Percentiles rank a stretch among this genome's conserved stretches.
Evolutionary conservation across 2,797 vertebrate species (phyloP).

Genomic region (Anabacerthia variegaticeps): DNA sequence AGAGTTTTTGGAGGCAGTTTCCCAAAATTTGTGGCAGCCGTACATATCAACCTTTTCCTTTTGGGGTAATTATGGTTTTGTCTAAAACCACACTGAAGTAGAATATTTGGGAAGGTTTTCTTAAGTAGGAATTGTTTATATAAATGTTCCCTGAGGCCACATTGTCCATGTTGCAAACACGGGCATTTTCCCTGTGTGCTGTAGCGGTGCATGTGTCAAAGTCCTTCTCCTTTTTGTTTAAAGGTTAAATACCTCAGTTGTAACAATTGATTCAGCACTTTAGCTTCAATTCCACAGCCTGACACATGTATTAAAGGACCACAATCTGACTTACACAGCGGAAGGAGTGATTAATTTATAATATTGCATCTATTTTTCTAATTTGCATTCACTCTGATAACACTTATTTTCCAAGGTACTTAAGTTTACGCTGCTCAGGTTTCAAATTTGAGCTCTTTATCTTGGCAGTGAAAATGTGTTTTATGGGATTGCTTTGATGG

Average conservation of each 20-base stretch:
- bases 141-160: not conserved
- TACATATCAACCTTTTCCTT: not conserved
- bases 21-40: not conserved
- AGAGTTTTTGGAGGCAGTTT: not conserved
- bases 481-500: not conserved
- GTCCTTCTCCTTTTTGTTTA: not conserved
- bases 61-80: not conserved
- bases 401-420: not conserved
- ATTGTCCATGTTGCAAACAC: not conserved
- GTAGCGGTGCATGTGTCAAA: not conserved
- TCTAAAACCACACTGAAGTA: not conserved
- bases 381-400: not conserved
- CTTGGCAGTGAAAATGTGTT: not conserved
- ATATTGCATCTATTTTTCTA: not conserved
- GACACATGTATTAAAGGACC: not conserved
- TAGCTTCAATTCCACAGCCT: not conserved
- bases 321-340: not conserved
- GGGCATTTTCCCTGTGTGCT: not conserved
- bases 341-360: not conserved
- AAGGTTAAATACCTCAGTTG: not conserved
- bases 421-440: not conserved
- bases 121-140: not conserved
- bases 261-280: not conserved
- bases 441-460: slow-evolving; percentile 15
- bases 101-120: not conserved